Percentiles rank a stretch among this genome's conserved stretches.
These are phyloP conservation scores for Phymatocera aterrima DNA, from an alignment of 2,888 invertebrate species.

Conservation along the genomic window DNA sequence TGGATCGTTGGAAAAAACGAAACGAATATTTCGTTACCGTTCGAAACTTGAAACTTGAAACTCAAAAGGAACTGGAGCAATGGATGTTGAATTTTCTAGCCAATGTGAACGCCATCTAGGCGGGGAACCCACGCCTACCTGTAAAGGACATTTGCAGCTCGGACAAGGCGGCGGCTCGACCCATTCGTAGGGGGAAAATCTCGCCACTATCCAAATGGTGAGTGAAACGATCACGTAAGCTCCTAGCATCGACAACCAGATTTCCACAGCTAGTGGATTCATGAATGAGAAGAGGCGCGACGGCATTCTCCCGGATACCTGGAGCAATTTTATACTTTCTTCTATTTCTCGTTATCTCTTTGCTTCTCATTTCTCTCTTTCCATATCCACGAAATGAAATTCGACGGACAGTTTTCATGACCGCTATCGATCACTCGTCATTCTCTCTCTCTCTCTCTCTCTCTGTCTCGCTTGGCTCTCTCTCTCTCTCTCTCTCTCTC, in stretches of 20 bases:
- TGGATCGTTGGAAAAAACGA: no score
- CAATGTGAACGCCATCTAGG: constrained; percentile 45
- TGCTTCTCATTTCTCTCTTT: not conserved
- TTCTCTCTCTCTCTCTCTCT: no score
- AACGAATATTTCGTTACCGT: no score
- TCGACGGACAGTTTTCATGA: not conserved
- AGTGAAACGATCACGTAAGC: constrained; percentile 88
- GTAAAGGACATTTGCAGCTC: constrained; percentile 75
- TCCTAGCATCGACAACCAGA: constrained; percentile 88
- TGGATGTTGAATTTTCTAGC: not conserved
- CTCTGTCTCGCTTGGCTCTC: no score
- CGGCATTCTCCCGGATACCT: constrained; percentile 81
- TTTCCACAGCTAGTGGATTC: constrained; percentile 89
- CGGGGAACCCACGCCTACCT: constrained; percentile 68
- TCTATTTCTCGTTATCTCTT: not conserved
- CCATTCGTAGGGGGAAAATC: constrained; percentile 91
- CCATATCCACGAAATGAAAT: not conserved
- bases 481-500: no score
- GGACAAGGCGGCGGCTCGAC: constrained; percentile 79
- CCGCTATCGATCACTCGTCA: no score
- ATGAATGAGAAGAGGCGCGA: constrained; percentile 89
- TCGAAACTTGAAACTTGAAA: not conserved
- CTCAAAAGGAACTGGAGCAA: not conserved
- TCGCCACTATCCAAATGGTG: constrained; percentile 89
- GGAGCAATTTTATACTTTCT: constrained; percentile 53